phyloP scores from a whole-genome alignment of 35 echinoderm and acorn worm genomes.

The Chiridota heheva region DNA sequence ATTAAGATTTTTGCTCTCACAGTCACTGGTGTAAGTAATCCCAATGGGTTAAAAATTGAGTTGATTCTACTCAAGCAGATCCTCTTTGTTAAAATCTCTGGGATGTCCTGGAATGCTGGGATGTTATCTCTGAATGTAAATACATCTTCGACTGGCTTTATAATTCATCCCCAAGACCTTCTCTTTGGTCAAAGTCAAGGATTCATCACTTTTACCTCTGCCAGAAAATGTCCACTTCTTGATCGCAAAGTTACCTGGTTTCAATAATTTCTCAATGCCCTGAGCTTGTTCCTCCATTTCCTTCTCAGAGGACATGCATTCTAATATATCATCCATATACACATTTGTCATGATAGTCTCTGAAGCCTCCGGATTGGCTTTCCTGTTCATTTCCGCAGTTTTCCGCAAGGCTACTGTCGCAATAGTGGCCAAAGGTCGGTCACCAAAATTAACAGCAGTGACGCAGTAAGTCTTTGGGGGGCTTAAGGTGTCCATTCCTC shows the following conservation, averaged over 20 bases:
- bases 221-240: conserved; percentile 27
- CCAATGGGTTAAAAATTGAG: conserved; percentile 41
- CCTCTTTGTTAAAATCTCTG: conserved; percentile 26
- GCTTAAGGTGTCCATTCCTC: background rate
- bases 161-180: conserved; percentile 30
- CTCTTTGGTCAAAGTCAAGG: conserved; percentile 1
- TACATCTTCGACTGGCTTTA: conserved; percentile 1
- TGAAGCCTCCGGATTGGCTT: conserved; percentile 5
- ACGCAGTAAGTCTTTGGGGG: conserved; percentile 19
- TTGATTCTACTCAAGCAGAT: conserved; percentile 40
- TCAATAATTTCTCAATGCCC: conserved; percentile 8
- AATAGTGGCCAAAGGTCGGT: conserved; percentile 38
- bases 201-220: background rate
- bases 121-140: conserved; percentile 8
- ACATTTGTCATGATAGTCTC: conserved; percentile 16
- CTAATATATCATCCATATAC: conserved; percentile 39
- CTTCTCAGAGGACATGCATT: conserved; percentile 7
- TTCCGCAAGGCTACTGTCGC: conserved; percentile 26
- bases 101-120: conserved; percentile 16
- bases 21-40: conserved; percentile 39
- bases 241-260: conserved; percentile 40
- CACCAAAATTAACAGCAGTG: conserved; percentile 44
- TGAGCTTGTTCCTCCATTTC: conserved; percentile 4
- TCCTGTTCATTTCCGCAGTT: conserved; percentile 30
- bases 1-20: conserved; percentile 61